phyloP scores from a whole-genome alignment of 1,140 invertebrate genomes.

The Tetraneura akinire region DNA sequence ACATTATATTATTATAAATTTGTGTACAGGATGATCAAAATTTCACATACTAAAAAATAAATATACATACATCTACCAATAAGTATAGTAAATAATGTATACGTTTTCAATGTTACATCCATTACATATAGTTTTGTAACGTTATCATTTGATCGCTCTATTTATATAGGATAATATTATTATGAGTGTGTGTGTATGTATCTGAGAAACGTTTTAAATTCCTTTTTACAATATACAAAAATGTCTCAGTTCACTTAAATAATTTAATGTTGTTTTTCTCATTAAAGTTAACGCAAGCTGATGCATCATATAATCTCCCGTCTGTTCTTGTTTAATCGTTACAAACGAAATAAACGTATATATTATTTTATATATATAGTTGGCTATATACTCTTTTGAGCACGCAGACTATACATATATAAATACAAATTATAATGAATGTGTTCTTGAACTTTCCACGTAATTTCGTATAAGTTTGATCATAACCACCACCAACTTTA shows the following conservation, averaged over 20 bases:
- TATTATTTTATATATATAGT: not conserved
- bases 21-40: no score
- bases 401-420: not conserved
- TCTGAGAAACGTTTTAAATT: not conserved
- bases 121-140: no score
- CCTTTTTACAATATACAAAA: not conserved
- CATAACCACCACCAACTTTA: constrained; percentile 9
- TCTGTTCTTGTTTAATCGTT: constrained; percentile 34
- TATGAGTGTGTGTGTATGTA: no score
- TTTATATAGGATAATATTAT: no score
- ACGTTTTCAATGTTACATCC: no score
- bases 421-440: constrained; percentile 9
- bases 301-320: constrained; percentile 8
- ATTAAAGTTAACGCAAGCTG: constrained; percentile 33
- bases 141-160: no score
- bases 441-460: constrained; percentile 15
- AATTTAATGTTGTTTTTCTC: constrained; percentile 31
- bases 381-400: constrained; percentile 1
- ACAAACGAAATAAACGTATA: constrained; percentile 20
- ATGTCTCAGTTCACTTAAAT: constrained; percentile 26
- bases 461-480: not conserved
- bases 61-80: no score
- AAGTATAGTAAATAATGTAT: no score
- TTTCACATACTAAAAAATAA: no score
- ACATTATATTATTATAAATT: no score